Evolutionary conservation across 2,888 invertebrate genomes (phyloP), one percentile per base, ranked within the genome.

Genomic region (Leptinotarsa haldemani): DNA sequence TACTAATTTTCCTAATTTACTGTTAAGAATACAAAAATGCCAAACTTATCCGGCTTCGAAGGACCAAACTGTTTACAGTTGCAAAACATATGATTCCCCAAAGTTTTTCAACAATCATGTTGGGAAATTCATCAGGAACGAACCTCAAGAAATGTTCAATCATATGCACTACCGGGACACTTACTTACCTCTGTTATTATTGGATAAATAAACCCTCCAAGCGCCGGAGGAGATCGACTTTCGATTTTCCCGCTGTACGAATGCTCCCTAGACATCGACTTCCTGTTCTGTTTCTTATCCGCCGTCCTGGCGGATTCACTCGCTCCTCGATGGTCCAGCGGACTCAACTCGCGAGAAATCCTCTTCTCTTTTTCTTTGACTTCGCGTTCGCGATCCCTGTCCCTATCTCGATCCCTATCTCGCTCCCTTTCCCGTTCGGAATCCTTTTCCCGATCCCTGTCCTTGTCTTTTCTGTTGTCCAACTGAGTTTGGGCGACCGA

Each of bases 171-270:
- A 40, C 9, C 3, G 12, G 0, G 9, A 12, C 40, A 40, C 40
- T 40, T 40, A 40, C 85, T 84, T 84, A 89, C 89, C 80, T 90
- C 90, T 73, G 88, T 88, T 80, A 90, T 88, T 77, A 90, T 85
- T 61, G 90, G 90, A 85, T 90, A 90, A 74, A 90, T 88, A 78
- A 90, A 89, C 75, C 89, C 88, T 78, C 89, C 89, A 69, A 90
- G 84, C 82, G 89, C 89, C 73, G 89, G 83, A 15, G 86, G 82
- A 20, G 85, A 82, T 18, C 85, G 82, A 68, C 78, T 75, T 50
- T 85, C 85, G 65, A 73, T 78, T 71, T 82, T 83, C 66, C 83
- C 84, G 64, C 84, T 82, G 48, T 83, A 79, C 48, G 85, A 83
- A 71, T 84, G 84, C 70, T 86, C 85, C 58, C 85, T 80, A 15